A percentile compares a stretch with the other conserved stretches of the same genome.
phyloP scores from a whole-genome alignment of 2,888 invertebrate species.

The Gisinianus flammeolus region DNA sequence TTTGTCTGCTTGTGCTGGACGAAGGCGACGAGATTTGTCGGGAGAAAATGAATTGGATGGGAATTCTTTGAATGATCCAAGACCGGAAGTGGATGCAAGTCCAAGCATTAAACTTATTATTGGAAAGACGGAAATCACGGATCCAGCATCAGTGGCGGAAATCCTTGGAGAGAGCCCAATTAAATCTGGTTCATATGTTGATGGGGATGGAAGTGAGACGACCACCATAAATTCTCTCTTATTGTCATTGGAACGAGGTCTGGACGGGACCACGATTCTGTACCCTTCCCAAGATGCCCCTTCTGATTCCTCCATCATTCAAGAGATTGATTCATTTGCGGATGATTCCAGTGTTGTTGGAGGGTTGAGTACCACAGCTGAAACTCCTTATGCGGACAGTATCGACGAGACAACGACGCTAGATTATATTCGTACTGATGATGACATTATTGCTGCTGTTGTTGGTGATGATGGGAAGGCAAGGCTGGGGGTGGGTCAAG shows the following conservation, averaged over 20 bases:
- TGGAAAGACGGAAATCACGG: conserved; percentile 43
- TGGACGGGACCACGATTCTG: conserved; percentile 27
- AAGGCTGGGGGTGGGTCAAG: background rate
- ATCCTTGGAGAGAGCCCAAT: background rate
- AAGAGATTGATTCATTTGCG: background rate
- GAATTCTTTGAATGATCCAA: no score
- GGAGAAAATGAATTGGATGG: conserved; percentile 7
- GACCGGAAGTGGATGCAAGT: conserved; percentile 27
- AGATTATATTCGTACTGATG: background rate
- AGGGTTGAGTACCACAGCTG: background rate
- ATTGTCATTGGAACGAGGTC: background rate
- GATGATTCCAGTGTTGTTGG: background rate
- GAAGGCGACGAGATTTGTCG: conserved; percentile 25
- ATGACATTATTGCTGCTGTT: conserved; percentile 12
- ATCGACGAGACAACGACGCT: conserved; percentile 1
- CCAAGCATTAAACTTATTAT: conserved; percentile 41
- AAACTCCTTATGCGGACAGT: conserved; percentile 33
- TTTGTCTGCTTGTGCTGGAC: conserved; percentile 46
- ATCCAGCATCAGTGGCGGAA: conserved; percentile 40
- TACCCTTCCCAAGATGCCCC: conserved; percentile 46
- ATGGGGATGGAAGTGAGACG: background rate
- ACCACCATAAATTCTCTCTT: conserved; percentile 1
- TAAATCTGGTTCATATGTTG: background rate
- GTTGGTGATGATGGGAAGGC: background rate
- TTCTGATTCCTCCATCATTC: background rate